Percentiles rank a stretch among this genome's conserved stretches.
These are phyloP conservation scores for Dasypus novemcinctus DNA, from an alignment of 2,113 vertebrate genomes.

Conservation along the genomic window DNA sequence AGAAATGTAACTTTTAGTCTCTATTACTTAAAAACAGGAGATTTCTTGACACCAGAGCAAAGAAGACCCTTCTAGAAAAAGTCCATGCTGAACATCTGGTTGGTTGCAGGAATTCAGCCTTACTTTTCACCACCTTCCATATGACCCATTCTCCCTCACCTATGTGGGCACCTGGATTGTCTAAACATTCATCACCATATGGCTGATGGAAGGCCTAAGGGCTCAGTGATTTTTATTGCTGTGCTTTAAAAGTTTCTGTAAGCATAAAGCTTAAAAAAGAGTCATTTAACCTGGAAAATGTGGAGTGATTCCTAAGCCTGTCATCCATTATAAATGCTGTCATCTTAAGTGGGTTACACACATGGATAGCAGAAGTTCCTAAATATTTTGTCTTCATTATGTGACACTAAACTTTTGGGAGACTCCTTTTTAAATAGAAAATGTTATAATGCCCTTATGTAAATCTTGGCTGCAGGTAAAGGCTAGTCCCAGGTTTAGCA, in stretches of 20 bases:
- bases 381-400: conserved; percentile 54
- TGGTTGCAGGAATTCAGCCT: background rate
- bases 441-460: background rate
- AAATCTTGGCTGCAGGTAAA: conserved; percentile 30
- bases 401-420: conserved; percentile 8
- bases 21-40: conserved; percentile 13
- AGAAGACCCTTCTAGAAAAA: background rate
- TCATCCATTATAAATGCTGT: background rate
- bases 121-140: background rate
- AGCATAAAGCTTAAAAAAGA: background rate
- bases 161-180: background rate
- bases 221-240: background rate
- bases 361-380: background rate
- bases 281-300: background rate
- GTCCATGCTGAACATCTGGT: background rate
- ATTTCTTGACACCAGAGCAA: background rate
- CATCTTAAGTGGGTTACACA: background rate
- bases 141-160: background rate
- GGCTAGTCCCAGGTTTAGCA: background rate
- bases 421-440: conserved; percentile 23
- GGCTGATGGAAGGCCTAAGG: background rate
- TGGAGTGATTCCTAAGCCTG: conserved; percentile 19
- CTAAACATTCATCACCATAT: background rate
- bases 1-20: conserved; percentile 42
- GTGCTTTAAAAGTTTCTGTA: conserved; percentile 21